These are phyloP conservation scores for Tipula lateralis DNA, from an alignment of 2,888 invertebrate genomes.

Conservation along the genomic window DNA sequence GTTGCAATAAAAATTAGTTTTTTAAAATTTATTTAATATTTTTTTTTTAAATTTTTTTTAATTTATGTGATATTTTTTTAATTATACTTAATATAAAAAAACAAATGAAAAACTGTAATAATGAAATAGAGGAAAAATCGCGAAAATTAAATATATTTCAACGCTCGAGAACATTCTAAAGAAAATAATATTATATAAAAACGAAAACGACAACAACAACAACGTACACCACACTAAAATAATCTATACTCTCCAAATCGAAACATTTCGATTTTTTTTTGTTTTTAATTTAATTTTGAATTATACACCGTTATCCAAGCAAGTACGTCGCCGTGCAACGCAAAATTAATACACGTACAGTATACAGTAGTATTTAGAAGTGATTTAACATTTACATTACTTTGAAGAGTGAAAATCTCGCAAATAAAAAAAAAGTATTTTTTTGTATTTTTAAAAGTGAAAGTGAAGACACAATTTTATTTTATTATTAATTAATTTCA, in stretches of 20 bases:
- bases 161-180: background rate
- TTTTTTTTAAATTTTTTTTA: background rate
- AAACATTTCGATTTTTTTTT: background rate
- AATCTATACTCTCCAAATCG: background rate
- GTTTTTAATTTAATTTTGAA: background rate
- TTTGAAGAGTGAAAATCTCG: background rate
- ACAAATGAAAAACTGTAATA: background rate
- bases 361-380: background rate
- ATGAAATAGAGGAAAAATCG: background rate
- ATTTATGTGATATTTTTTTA: background rate
- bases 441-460: conserved; percentile 6
- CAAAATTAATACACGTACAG: background rate
- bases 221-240: background rate
- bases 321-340: background rate
- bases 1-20: background rate
- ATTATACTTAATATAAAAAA: background rate
- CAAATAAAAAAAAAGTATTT: background rate
- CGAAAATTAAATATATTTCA: conserved; percentile 26
- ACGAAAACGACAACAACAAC: background rate
- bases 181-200: background rate
- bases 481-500: background rate
- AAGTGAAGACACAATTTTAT: background rate
- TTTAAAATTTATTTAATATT: background rate
- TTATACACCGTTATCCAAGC: background rate
- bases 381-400: background rate